These are phyloP conservation scores for Carpatolechia fugitivella DNA, from an alignment of 2,888 invertebrate genomes.

Conservation along the genomic window DNA sequence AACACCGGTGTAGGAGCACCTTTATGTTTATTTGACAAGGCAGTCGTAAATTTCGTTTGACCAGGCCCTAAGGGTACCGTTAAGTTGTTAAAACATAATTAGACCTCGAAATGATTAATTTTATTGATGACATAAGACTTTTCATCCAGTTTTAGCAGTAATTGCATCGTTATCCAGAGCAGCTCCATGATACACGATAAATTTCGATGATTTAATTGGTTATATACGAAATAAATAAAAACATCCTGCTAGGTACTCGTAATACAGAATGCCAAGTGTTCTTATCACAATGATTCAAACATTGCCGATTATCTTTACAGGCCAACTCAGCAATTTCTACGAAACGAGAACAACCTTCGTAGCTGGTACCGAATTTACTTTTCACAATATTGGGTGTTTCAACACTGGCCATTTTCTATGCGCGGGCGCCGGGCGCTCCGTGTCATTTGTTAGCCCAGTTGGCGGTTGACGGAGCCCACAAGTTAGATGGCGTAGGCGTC, in stretches of 20 bases:
- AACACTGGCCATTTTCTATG: background rate
- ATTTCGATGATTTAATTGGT: background rate
- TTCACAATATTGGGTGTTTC: constrained; percentile 4
- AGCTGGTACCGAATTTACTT: background rate
- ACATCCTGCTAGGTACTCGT: too few relatives aligned
- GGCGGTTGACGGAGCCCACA: constrained; percentile 25
- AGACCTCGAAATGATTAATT: constrained; percentile 1
- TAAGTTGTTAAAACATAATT: constrained; percentile 17
- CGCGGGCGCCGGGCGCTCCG: background rate
- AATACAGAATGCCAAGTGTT: too few relatives aligned
- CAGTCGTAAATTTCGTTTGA: constrained; percentile 29
- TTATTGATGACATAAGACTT: constrained; percentile 3
- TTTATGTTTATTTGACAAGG: constrained; percentile 18
- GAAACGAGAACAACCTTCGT: background rate
- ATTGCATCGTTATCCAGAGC: background rate
- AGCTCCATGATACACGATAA: background rate
- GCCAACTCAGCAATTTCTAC: background rate
- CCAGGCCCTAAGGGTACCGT: constrained; percentile 21
- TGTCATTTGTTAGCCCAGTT: constrained; percentile 36
- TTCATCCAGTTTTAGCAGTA: background rate
- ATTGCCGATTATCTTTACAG: too few relatives aligned
- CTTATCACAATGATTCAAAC: background rate
- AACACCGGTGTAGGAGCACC: too few relatives aligned
- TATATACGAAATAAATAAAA: too few relatives aligned
- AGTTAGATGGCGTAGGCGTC: constrained; percentile 48